These are phyloP conservation scores for Tetropium fuscum DNA, from an alignment of 2,888 invertebrate species.

Conservation along the genomic window DNA sequence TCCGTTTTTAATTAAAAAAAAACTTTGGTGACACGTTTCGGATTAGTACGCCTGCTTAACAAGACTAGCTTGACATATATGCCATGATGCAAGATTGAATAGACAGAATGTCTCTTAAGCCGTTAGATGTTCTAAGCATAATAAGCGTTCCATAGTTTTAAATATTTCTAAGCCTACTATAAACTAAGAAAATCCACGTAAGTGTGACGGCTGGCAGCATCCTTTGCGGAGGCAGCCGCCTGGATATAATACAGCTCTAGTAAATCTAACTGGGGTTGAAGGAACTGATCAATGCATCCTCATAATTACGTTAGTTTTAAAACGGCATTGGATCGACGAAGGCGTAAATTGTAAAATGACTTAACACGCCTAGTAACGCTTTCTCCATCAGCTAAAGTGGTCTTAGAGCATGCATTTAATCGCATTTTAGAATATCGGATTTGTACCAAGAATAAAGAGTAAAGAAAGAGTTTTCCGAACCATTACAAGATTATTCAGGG, in stretches of 20 bases:
- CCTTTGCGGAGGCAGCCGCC: neutral
- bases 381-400: no score
- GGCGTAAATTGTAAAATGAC: no score
- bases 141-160: slow-evolving; percentile 36
- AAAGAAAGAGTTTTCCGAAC: no score
- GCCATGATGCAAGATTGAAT: slow-evolving; percentile 35
- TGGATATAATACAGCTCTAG: neutral
- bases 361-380: no score
- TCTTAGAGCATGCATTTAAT: no score
- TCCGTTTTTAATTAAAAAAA: slow-evolving; percentile 52
- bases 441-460: no score
- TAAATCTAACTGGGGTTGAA: slow-evolving; percentile 12
- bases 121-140: slow-evolving; percentile 32
- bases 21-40: slow-evolving; percentile 43
- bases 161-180: slow-evolving; percentile 44
- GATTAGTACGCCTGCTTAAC: slow-evolving; percentile 38
- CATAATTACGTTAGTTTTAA: neutral
- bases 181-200: slow-evolving; percentile 42
- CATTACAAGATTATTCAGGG: no score
- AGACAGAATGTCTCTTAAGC: slow-evolving; percentile 37
- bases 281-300: neutral
- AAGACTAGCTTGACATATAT: slow-evolving; percentile 34
- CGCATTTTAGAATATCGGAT: no score
- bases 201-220: slow-evolving; percentile 37
- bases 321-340: no score